Evolutionary conservation across 2,888 invertebrate genomes (phyloP), one percentile per base, ranked within the genome.

Genomic region (Cryptops parisi): DNA sequence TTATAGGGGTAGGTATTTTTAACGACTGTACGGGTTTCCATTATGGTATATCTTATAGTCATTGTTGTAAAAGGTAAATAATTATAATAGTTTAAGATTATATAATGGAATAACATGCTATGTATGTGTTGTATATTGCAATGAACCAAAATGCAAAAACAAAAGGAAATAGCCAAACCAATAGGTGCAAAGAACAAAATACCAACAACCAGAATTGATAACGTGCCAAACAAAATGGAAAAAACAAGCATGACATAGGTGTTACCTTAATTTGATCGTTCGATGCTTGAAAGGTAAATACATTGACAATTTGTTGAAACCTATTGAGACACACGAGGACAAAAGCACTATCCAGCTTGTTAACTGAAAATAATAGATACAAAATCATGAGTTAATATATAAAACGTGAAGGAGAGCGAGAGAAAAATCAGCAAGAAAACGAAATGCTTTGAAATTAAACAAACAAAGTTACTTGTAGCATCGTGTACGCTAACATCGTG

Each of bases 251-350:
- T n/a, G n/a, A n/a, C n/a, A n/a, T n/a, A n/a, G n/a, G n/a, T n/a
- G n/a, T 55, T 63, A 70, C 71, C 67, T 71, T 71, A 33, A 64
- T 59, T 57, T 64, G 64, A 54, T 70, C 69, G 25, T 64, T 64
- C 17, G 67, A 63, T 21, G 70, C 68, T 59, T 70, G 70, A 59
- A 71, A 69, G n/a, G 70, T 70, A 60, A 69, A 70, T 9, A 71
- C 68, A 38, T 67, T 66, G n/a, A 68, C 64, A 51, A 71, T 70
- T 61, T 71, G 71, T 59, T 71, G 71, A 60, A 71, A 71, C 43
- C 71, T 62, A 59, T 71, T 71, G 49, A 70, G 61, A 58, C 66
- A 66, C 56, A 71, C 70, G 50, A 71, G 60, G 12, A 71, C 68
- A 59, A 71, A 71, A 23, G 69, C 67, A 49, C 64, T 63, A 52